Conservation (phyloP, 2,797 vertebrate species). For the Otus scops region DNA sequence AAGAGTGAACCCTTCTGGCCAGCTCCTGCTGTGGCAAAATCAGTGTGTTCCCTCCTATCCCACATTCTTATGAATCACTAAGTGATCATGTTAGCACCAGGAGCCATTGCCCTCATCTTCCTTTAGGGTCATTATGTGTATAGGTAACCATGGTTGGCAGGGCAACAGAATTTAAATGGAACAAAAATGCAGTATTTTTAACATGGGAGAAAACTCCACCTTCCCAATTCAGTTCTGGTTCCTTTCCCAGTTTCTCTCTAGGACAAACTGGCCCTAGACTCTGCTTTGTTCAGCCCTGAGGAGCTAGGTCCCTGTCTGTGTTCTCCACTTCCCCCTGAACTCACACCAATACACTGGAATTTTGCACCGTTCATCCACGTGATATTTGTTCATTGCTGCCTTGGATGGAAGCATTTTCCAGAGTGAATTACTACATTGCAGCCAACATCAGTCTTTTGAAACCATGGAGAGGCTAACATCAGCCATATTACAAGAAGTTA, state of each 20-base stretch:
- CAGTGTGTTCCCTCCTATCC: neutral
- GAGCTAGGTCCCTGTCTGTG: neutral
- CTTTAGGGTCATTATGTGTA: neutral
- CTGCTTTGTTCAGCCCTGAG: neutral
- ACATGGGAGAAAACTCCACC: neutral
- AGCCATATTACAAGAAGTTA: neutral
- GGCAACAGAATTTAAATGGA: neutral
- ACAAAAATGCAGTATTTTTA: neutral
- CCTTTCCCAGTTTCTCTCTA: neutral
- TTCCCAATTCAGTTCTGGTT: neutral
- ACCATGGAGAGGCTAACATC: neutral
- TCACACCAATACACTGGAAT: neutral
- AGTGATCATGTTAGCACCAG: neutral
- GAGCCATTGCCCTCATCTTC: neutral
- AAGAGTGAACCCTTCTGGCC: neutral
- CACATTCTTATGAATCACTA: neutral
- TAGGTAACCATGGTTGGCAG: neutral
- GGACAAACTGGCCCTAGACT: neutral
- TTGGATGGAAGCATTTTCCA: neutral
- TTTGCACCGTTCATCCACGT: neutral
- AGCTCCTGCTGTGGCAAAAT: neutral
- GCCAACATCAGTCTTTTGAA: neutral
- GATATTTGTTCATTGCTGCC: neutral
- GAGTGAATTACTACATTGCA: neutral
- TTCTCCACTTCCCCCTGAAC: neutral